Evolutionary conservation across 2,888 invertebrate species (phyloP).

Genomic region (Thereva unica): DNA sequence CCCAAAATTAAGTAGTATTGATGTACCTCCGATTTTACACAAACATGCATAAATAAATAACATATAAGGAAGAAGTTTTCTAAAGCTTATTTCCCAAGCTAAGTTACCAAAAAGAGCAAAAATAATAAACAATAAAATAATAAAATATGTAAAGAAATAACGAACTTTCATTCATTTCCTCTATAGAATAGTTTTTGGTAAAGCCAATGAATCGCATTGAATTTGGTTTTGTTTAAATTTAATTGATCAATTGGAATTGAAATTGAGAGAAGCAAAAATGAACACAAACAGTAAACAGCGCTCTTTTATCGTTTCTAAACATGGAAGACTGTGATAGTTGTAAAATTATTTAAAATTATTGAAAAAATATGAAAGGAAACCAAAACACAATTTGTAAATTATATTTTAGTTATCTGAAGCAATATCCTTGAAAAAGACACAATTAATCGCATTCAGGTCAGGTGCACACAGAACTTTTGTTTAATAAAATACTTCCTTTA

Average conservation of each 20-base stretch:
- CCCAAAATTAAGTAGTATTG: not conserved
- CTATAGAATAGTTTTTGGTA: too few relatives aligned
- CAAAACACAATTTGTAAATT: conserved; percentile 5
- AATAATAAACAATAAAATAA: not conserved
- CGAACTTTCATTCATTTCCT: too few relatives aligned
- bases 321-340: conserved; percentile 58
- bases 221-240: too few relatives aligned
- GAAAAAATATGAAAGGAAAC: conserved; percentile 5
- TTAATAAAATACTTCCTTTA: too few relatives aligned
- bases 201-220: too few relatives aligned
- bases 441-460: too few relatives aligned
- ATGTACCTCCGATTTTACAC: conserved; percentile 1
- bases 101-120: not conserved
- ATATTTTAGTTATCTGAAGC: conserved; percentile 12
- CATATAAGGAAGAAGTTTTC: conserved; percentile 20
- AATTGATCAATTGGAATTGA: not conserved
- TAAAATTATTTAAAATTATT: conserved; percentile 41
- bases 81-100: not conserved
- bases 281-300: conserved; percentile 20
- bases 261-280: conserved; percentile 3
- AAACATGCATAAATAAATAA: too few relatives aligned
- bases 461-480: too few relatives aligned
- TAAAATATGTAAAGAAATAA: not conserved
- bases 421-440: not conserved
- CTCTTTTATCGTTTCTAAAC: conserved; percentile 35